phyloP scores from a whole-genome alignment of 2,888 invertebrate genomes.

The Octonoba sinensis region DNA sequence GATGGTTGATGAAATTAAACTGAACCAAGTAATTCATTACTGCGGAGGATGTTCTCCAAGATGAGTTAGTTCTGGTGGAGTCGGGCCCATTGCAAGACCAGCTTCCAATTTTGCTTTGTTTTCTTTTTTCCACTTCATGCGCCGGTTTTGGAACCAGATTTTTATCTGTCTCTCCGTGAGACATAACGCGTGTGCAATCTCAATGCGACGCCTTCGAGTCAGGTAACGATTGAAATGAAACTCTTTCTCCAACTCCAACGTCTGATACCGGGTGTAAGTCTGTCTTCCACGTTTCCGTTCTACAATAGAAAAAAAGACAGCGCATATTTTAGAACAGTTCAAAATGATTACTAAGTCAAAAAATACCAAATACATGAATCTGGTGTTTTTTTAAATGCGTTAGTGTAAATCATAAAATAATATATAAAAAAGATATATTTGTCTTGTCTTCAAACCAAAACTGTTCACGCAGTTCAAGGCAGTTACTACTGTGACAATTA shows the following conservation, averaged over 20 bases:
- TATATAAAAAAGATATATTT: no score
- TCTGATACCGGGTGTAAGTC: conserved; percentile 97
- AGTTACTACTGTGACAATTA: no score
- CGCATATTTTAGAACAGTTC: no score
- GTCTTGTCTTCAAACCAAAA: no score
- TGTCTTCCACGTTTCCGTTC: conserved; percentile 96
- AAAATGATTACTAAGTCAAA: not conserved
- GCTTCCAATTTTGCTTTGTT: conserved; percentile 70
- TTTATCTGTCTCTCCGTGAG: conserved; percentile 97
- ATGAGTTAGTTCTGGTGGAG: conserved; percentile 63
- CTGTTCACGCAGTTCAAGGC: no score
- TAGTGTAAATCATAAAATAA: no score
- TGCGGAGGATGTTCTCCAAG: conserved; percentile 58
- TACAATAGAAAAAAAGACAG: conserved; percentile 71
- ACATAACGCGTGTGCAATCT: conserved; percentile 96
- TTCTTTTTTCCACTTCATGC: conserved; percentile 99
- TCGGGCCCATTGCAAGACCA: conserved; percentile 62
- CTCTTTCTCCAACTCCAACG: conserved; percentile 96
- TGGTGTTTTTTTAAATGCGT: no score
- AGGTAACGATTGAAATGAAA: conserved; percentile 98
- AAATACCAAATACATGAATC: not conserved
- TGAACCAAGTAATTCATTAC: conserved; percentile 33
- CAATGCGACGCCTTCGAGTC: conserved; percentile 94
- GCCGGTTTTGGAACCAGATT: conserved; percentile 97
- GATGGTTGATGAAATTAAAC: conserved; percentile 31